Percentiles rank a stretch among this genome's conserved stretches.
Conservation (phyloP, 2,888 invertebrate genomes). For the Heliconius ismenius region DNA sequence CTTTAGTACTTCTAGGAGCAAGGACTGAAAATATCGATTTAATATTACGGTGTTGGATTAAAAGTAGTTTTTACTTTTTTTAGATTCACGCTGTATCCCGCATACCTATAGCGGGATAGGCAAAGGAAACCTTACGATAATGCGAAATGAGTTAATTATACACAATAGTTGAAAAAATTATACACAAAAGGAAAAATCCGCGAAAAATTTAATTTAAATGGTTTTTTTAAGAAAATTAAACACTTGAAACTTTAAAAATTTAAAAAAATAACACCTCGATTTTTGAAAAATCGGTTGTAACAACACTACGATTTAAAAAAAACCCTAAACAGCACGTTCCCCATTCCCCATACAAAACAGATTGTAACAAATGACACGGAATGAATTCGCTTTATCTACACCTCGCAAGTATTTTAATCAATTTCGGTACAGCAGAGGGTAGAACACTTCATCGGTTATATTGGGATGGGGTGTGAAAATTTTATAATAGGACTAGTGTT, state of each 20-base stretch:
- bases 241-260: background rate
- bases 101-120: too few relatives aligned
- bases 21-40: slow-evolving; percentile 16
- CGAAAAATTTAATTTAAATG: too few relatives aligned
- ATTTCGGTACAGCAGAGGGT: slow-evolving; percentile 36
- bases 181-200: too few relatives aligned
- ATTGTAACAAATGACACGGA: slow-evolving; percentile 49
- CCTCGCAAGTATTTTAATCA: slow-evolving; percentile 42
- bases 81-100: background rate
- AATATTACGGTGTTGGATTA: slow-evolving; percentile 6
- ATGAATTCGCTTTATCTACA: slow-evolving; percentile 48
- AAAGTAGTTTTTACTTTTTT: background rate
- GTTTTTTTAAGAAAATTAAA: too few relatives aligned
- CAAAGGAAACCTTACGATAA: background rate
- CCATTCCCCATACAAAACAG: slow-evolving; percentile 7
- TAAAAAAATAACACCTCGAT: background rate
- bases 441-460: slow-evolving; percentile 9
- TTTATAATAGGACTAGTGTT: background rate
- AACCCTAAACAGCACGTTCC: slow-evolving; percentile 21
- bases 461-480: slow-evolving; percentile 1
- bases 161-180: too few relatives aligned
- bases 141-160: background rate
- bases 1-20: slow-evolving; percentile 10
- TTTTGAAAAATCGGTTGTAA: background rate
- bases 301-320: slow-evolving; percentile 20